Evolutionary conservation across 2,113 vertebrate species (phyloP), one percentile per base, ranked within the genome.

Genomic region (Trematomus loennbergii): DNA sequence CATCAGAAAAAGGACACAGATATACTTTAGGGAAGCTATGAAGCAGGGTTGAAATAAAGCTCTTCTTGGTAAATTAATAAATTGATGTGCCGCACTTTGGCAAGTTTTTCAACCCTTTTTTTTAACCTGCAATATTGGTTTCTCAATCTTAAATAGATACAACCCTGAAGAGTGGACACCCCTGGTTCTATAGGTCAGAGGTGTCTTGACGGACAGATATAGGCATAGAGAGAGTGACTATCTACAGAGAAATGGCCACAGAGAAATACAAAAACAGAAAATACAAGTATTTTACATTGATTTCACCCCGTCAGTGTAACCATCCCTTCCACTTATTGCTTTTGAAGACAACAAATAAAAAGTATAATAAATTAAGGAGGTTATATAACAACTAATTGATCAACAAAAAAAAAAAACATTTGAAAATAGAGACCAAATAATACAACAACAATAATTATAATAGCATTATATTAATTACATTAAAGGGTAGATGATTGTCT

Each of bases 321-420:
- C 96, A 93, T 86, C 63, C 76, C 93, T 95, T 96, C 95, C 94
- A 96, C 94, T 95, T 97, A 96, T 97, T 98, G 96, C 96, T 97
- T 90, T 95, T 95, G 89, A 89, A 96, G 92, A 95, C 66, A 75
- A 87, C 79, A 90, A 96, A 93, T 93, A 95, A 95, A 94, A 95
- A 95, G 95, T 92, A 95, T 96, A 99, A 99, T 99, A 99, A 99
- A 98, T 96, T 96, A 95, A 94, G 96, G 95, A 96, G 92, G 93
- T 96, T 96, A 95, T 91, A 96, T 80, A 92, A 88, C 86, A 93
- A 88, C 75, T 87, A 88, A 93, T 48, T 82, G 60, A 93, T 87
- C 75, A 85, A 78, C 79, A 85, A 76, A 7, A 45, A 79, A 88
- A 73, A 67, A 81, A 49, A 62, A 92, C 78, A 89, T 78, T 73